Conservation (phyloP, 2,797 vertebrate genomes). For the Strix occidentalis region DNA sequence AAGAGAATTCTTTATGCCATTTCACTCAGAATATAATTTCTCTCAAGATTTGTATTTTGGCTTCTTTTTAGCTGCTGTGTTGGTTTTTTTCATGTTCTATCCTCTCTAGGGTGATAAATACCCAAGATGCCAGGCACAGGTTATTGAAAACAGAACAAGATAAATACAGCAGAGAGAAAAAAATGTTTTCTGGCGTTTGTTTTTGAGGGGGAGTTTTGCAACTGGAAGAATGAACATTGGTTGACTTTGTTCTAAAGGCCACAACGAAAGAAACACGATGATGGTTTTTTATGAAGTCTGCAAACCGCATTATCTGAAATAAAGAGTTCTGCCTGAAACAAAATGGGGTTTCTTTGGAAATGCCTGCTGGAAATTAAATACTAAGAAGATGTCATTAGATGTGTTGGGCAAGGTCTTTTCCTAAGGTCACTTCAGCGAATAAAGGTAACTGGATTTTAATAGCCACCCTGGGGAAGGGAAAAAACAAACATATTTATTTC, state of each 20-base stretch:
- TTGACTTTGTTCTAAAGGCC: constrained; percentile 9
- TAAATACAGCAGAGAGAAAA: not conserved
- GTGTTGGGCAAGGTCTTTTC: not conserved
- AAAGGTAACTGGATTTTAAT: constrained; percentile 7
- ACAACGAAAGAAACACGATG: not conserved
- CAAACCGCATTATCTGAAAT: not conserved
- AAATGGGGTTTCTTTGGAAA: not conserved
- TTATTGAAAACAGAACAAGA: constrained; percentile 27
- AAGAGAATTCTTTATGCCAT: not conserved
- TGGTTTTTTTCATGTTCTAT: not conserved
- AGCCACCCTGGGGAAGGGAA: not conserved
- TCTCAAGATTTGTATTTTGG: not conserved
- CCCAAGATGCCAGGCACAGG: not conserved
- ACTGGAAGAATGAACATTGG: not conserved
- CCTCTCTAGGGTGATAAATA: not conserved
- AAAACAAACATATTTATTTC: not conserved
- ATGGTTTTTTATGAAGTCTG: not conserved
- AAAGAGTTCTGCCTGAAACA: not conserved
- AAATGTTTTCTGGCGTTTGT: not conserved
- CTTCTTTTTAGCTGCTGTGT: not conserved
- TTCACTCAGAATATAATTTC: not conserved
- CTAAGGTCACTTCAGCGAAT: not conserved
- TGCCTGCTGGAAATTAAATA: not conserved
- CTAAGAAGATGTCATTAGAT: not conserved
- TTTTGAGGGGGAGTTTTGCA: not conserved